Evolutionary conservation across 2,797 vertebrate species (phyloP).

Genomic region (Rhinogobio ventralis): DNA sequence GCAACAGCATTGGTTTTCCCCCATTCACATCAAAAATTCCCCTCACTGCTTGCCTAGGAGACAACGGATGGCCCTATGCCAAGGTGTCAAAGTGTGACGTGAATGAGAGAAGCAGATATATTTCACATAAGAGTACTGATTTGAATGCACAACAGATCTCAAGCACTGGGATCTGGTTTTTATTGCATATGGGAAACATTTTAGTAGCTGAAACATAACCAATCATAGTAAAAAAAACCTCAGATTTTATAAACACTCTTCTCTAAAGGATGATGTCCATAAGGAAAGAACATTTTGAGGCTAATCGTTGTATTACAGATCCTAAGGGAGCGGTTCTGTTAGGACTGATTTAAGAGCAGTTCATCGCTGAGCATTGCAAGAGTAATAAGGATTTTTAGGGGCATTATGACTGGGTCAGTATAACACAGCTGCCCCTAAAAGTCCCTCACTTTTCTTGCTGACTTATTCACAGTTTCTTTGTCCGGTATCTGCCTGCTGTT

Average conservation of each 20-base stretch:
- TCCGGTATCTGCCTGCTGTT: background rate
- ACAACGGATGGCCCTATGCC: slow-evolving; percentile 24
- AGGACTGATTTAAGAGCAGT: slow-evolving; percentile 16
- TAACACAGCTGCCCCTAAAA: slow-evolving; percentile 99
- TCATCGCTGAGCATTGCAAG: slow-evolving; percentile 90
- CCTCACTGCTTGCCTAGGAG: slow-evolving; percentile 21
- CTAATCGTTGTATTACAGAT: slow-evolving; percentile 8
- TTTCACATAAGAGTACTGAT: slow-evolving; percentile 44
- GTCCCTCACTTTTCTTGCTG: slow-evolving; percentile 99
- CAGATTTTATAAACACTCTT: slow-evolving; percentile 8
- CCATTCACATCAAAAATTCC: slow-evolving; percentile 48
- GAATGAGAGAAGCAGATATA: slow-evolving; percentile 36
- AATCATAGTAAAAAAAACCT: slow-evolving; percentile 24
- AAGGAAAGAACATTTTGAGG: slow-evolving; percentile 21
- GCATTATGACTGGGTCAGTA: slow-evolving; percentile 99
- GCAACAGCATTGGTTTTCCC: slow-evolving; percentile 43
- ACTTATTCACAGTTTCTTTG: slow-evolving; percentile 63
- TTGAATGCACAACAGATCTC: background rate
- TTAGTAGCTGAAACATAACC: slow-evolving; percentile 22
- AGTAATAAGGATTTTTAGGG: slow-evolving; percentile 99
- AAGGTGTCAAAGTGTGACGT: slow-evolving; percentile 18
- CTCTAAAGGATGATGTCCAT: slow-evolving; percentile 5
- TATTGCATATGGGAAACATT: slow-evolving; percentile 32
- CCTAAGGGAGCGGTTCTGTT: background rate
- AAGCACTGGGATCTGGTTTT: slow-evolving; percentile 13